A percentile compares a stretch with the other conserved stretches of the same genome.
Evolutionary conservation across 1,140 invertebrate species (phyloP).

Genomic region (Drosophila neocordata): DNA sequence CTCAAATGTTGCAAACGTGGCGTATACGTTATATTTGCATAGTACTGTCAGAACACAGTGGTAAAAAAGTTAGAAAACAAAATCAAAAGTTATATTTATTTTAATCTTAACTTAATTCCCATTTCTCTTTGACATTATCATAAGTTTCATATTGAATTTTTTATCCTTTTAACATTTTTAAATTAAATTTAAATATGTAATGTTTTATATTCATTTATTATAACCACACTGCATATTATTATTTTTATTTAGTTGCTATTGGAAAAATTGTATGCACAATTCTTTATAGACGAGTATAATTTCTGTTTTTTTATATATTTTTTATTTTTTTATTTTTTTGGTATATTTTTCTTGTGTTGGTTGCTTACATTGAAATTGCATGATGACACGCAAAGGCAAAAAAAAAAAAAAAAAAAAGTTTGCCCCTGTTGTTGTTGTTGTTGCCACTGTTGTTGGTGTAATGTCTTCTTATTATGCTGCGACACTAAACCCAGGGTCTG

Average conservation of each 20-base stretch:
- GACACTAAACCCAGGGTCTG: conserved; percentile 45
- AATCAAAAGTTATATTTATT: background rate
- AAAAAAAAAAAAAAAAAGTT: too few species aligned
- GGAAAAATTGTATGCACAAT: conserved; percentile 75
- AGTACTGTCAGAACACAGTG: conserved; percentile 33
- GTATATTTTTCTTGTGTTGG: conserved; percentile 27
- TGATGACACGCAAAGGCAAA: conserved; percentile 70
- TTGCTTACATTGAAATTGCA: conserved; percentile 72
- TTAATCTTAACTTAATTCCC: background rate
- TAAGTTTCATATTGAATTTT: background rate
- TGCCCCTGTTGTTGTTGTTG: conserved; percentile 54
- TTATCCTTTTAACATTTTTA: too few species aligned
- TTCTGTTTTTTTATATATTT: conserved; percentile 10
- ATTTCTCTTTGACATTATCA: background rate
- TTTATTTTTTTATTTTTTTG: background rate
- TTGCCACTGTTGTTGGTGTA: conserved; percentile 68
- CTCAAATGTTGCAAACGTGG: conserved; percentile 49
- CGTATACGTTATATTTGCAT: conserved; percentile 65
- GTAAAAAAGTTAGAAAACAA: background rate
- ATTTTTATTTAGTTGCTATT: conserved; percentile 56
- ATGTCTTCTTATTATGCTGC: conserved; percentile 80
- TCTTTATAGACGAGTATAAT: conserved; percentile 73
- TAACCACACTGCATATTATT: conserved; percentile 31
- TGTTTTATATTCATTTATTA: background rate
- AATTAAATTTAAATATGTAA: background rate